phyloP scores from a whole-genome alignment of 1,140 invertebrate species.

The Rhopalosiphum padi region DNA sequence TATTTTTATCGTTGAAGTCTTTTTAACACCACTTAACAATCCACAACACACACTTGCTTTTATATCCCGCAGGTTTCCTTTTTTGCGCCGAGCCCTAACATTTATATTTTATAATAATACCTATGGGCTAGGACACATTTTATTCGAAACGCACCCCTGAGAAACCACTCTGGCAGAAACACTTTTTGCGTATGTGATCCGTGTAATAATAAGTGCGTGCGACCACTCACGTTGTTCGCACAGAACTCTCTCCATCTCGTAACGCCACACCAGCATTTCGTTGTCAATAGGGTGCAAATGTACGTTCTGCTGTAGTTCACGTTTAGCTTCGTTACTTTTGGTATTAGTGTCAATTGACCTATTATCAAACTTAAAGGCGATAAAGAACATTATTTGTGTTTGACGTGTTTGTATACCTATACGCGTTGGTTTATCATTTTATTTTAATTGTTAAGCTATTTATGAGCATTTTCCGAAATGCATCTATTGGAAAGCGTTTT shows the following conservation, averaged over 20 bases:
- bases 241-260: background rate
- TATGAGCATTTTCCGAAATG: background rate
- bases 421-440: background rate
- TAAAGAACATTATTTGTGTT: background rate
- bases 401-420: too few species aligned
- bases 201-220: background rate
- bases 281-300: background rate
- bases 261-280: background rate
- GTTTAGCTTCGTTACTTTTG: background rate
- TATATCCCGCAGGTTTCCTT: background rate
- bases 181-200: background rate
- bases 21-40: background rate
- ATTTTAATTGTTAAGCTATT: background rate
- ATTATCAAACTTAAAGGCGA: background rate
- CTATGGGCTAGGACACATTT: background rate
- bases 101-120: background rate
- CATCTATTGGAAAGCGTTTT: too few species aligned
- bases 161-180: background rate
- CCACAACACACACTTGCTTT: background rate
- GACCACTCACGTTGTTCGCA: background rate
- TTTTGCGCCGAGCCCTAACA: background rate
- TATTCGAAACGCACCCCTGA: background rate
- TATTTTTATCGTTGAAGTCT: background rate
- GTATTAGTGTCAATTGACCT: background rate
- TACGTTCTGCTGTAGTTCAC: background rate